phyloP scores from a whole-genome alignment of 2,888 invertebrate species.

The Andrena chrysosceles region DNA sequence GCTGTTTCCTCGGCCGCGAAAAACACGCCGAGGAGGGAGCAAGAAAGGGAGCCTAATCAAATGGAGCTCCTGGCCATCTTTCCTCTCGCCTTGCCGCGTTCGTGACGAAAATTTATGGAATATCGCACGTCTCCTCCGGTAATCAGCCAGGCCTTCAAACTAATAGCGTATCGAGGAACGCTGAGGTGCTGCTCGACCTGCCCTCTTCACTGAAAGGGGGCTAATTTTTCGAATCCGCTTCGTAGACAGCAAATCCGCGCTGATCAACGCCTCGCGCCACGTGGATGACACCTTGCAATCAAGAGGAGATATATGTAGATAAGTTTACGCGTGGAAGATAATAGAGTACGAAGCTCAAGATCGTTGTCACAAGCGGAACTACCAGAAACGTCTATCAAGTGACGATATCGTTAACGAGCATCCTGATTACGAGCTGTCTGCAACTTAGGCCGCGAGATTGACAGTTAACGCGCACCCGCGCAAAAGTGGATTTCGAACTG shows the following conservation, averaged over 20 bases:
- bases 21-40: slow-evolving; percentile 39
- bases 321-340: neutral
- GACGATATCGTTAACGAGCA: slow-evolving; percentile 28
- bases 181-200: neutral
- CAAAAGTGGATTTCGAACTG: slow-evolving; percentile 14
- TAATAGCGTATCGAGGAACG: slow-evolving; percentile 2
- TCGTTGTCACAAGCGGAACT: neutral
- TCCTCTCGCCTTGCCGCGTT: neutral
- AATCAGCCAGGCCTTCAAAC: slow-evolving; percentile 1
- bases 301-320: too few species aligned
- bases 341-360: neutral
- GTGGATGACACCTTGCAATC: too few species aligned
- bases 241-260: neutral
- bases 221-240: neutral
- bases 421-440: slow-evolving; percentile 21
- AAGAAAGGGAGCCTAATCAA: slow-evolving; percentile 51
- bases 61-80: slow-evolving; percentile 50
- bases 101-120: slow-evolving; percentile 2
- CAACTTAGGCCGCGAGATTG: slow-evolving; percentile 11
- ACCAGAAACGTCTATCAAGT: slow-evolving; percentile 25
- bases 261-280: neutral
- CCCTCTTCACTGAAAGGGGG: neutral
- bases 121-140: neutral
- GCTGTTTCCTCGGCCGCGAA: slow-evolving; percentile 56
- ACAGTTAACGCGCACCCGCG: neutral